Evolutionary conservation across 2,797 vertebrate genomes (phyloP), one percentile per base, ranked within the genome.

Genomic region (Xyrichtys novacula): DNA sequence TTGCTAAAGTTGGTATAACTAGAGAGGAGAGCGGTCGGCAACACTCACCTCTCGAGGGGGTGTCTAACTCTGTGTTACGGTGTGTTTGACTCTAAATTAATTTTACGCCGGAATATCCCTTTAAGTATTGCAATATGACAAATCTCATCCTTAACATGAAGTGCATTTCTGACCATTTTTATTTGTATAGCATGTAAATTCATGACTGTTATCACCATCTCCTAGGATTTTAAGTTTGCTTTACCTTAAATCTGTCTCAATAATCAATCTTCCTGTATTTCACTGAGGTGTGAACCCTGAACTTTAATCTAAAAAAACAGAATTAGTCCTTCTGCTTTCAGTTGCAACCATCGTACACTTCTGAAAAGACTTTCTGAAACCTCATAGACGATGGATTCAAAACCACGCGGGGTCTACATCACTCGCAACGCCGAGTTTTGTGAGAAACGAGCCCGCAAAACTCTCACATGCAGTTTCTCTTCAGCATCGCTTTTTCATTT

Each of bases 401-500:
- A 25, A 3, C n/a, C 1, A 17, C 34, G 20, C 55, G 61, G 25
- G 9, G 15, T 26, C 1, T 55, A 4, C 3, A 3, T 10, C 28
- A 61, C 47, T 34, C 5, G 22, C 32, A 31, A 17, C 7, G 12
- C 5, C n/a, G 36, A 5, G 11, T 42, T 58, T 64, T 36, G 68
- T 29, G 60, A 42, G 19, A 50, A 52, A 20, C 44, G 7, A 1
- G 5, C 16, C n/a, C 17, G 28, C 43, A 19, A 32, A 46, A 14
- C 23, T 22, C 32, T 7, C 31, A 38, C n/a, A 50, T 28, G 32
- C 43, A 14, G 17, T 10, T 38, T 48, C 23, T 58, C 52, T 49
- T 52, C 19, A 38, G 28, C 43, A 38, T 59, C 36, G 36, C 61
- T 1, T 22, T 58, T 74, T 50, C 55, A 70, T 74, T 85, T 85